Percentiles rank a stretch among this genome's conserved stretches.
Evolutionary conservation across 2,888 invertebrate species (phyloP).

Genomic region (Tetropium fuscum): DNA sequence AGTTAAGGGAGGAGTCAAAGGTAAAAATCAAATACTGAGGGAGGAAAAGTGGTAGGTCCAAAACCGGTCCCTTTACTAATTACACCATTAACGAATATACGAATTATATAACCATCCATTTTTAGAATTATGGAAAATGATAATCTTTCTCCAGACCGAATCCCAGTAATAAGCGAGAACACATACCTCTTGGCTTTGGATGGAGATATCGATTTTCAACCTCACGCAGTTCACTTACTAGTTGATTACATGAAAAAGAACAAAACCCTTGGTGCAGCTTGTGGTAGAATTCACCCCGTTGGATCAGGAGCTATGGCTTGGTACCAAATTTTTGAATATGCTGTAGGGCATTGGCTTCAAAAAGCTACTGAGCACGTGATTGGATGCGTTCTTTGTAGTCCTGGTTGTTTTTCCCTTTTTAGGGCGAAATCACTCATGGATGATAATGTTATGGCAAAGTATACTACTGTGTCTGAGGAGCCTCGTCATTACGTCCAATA

Average conservation of each 20-base stretch:
- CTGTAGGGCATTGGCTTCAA: constrained; percentile 93
- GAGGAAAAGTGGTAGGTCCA: too few relatives aligned
- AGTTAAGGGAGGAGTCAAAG: too few relatives aligned
- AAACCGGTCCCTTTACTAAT: too few relatives aligned
- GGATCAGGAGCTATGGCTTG: constrained; percentile 71
- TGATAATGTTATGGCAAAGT: constrained; percentile 89
- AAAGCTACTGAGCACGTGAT: constrained; percentile 93
- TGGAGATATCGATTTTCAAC: constrained; percentile 91
- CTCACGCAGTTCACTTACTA: constrained; percentile 81
- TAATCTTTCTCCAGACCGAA: constrained; percentile 63
- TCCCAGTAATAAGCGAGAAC: constrained; percentile 76
- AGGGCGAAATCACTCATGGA: constrained; percentile 91
- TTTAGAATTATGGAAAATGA: constrained; percentile 58
- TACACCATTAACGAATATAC: too few relatives aligned
- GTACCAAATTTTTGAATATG: constrained; percentile 84
- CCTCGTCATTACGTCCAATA: constrained; percentile 91
- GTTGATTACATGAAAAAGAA: constrained; percentile 91
- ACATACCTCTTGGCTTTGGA: constrained; percentile 88
- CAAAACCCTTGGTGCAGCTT: constrained; percentile 80
- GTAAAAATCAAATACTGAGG: too few relatives aligned
- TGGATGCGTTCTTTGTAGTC: constrained; percentile 91
- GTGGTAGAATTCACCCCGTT: constrained; percentile 91
- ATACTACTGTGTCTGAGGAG: constrained; percentile 82
- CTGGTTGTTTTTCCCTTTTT: constrained; percentile 93
- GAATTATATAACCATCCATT: background rate